Conservation (phyloP, 2,113 vertebrate genomes). For the Hippocampus mohnikei region DNA sequence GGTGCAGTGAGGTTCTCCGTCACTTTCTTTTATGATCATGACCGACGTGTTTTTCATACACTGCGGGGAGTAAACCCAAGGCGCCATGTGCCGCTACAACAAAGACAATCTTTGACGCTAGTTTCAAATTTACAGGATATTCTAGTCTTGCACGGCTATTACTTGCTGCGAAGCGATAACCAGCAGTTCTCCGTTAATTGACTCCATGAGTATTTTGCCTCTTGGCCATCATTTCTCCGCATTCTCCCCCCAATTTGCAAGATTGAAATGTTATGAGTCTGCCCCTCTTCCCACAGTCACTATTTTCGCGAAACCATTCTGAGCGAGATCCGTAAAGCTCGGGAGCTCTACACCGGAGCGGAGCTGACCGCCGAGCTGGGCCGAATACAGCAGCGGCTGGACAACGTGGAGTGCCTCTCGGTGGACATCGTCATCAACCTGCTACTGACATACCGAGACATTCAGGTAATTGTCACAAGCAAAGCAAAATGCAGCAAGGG, state of each 20-base stretch:
- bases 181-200: neutral
- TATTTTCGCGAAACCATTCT: slow-evolving; percentile 93
- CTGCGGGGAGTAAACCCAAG: too few species aligned
- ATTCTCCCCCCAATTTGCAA: neutral
- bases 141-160: too few species aligned
- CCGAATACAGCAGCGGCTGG: slow-evolving; percentile 90
- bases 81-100: too few species aligned
- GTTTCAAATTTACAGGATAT: neutral
- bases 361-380: slow-evolving; percentile 87
- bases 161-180: neutral
- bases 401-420: slow-evolving; percentile 93
- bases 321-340: slow-evolving; percentile 92
- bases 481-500: neutral
- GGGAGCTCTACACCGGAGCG: slow-evolving; percentile 84
- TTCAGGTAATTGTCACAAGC: slow-evolving; percentile 77
- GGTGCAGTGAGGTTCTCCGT: too few species aligned
- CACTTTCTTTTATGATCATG: too few species aligned
- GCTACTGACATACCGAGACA: slow-evolving; percentile 94
- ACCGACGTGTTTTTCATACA: too few species aligned
- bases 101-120: neutral
- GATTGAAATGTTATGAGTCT: neutral
- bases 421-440: slow-evolving; percentile 97
- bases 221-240: neutral
- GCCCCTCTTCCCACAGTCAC: slow-evolving; percentile 71
- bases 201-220: neutral